Evolutionary conservation across 2,797 vertebrate genomes (phyloP).

Genomic region (Gallinago nigripennis): DNA sequence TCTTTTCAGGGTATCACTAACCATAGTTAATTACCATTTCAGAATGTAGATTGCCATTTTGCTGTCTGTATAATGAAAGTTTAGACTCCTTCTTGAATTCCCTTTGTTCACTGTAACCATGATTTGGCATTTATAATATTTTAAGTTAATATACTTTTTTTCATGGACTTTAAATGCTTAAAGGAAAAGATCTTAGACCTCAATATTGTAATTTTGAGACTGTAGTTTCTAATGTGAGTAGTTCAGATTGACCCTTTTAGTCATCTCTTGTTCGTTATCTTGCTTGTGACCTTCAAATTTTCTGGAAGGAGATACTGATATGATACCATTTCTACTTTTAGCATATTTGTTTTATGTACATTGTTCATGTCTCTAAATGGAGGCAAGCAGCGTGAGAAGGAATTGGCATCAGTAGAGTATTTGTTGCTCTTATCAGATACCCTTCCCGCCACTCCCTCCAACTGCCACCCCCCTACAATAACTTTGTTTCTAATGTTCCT

Average conservation of each 20-base stretch:
- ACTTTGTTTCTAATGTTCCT: neutral
- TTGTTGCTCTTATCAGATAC: neutral
- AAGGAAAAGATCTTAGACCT: constrained; percentile 38
- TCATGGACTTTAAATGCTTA: constrained; percentile 34
- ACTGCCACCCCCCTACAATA: neutral
- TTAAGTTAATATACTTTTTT: constrained; percentile 29
- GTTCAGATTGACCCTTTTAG: constrained; percentile 13
- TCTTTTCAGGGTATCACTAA: constrained; percentile 21
- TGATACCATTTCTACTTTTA: neutral
- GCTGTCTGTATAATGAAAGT: constrained; percentile 43
- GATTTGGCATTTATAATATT: constrained; percentile 57
- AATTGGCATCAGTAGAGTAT: neutral
- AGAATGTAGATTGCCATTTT: constrained; percentile 35
- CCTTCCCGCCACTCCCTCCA: neutral
- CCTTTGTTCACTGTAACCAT: constrained; percentile 18
- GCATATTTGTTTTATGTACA: neutral
- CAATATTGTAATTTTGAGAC: constrained; percentile 25
- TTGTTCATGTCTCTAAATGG: neutral
- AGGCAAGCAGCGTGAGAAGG: neutral
- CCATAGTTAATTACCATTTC: constrained; percentile 45
- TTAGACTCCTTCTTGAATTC: constrained; percentile 45
- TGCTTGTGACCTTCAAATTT: constrained; percentile 47
- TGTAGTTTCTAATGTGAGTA: constrained; percentile 53
- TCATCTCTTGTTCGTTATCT: constrained; percentile 48
- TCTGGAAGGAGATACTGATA: neutral